Percentiles rank a stretch among this genome's conserved stretches.
Conservation (phyloP, 2,888 invertebrate genomes). For the Balanococcus diminutus region DNA sequence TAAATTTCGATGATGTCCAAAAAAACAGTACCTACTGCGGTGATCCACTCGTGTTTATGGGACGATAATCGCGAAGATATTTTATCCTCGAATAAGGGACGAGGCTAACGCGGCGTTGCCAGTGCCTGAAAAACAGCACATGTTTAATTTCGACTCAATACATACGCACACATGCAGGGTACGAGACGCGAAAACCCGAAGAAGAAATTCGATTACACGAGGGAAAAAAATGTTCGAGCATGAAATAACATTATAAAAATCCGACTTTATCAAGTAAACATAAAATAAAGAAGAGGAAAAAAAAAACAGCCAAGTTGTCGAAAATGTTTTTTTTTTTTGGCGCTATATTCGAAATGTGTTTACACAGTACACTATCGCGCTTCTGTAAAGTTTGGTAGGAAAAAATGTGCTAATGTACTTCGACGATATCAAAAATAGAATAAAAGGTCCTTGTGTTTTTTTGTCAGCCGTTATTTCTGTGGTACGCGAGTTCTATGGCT, state of each 20-base stretch:
- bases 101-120: not conserved
- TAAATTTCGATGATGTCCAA: too few species aligned
- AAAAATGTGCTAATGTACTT: constrained; percentile 45
- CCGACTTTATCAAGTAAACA: constrained; percentile 35
- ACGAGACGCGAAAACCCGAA: not conserved
- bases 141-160: not conserved
- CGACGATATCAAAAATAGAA: constrained; percentile 35
- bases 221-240: constrained; percentile 13
- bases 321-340: constrained; percentile 30
- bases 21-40: too few species aligned
- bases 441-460: constrained; percentile 24
- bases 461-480: not conserved
- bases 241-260: constrained; percentile 42
- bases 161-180: not conserved
- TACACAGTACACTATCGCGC: constrained; percentile 30
- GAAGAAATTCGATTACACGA: not conserved
- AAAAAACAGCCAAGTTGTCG: constrained; percentile 9
- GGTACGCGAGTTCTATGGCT: not conserved
- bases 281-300: not conserved
- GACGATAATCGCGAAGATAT: not conserved
- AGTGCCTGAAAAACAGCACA: not conserved
- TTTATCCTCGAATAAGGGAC: not conserved
- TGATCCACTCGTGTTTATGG: not conserved
- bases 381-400: not conserved
- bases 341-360: constrained; percentile 14